Base-by-base conservation (phyloP, 2,797 vertebrate species). In the Leptoclinus maculatus region DNA sequence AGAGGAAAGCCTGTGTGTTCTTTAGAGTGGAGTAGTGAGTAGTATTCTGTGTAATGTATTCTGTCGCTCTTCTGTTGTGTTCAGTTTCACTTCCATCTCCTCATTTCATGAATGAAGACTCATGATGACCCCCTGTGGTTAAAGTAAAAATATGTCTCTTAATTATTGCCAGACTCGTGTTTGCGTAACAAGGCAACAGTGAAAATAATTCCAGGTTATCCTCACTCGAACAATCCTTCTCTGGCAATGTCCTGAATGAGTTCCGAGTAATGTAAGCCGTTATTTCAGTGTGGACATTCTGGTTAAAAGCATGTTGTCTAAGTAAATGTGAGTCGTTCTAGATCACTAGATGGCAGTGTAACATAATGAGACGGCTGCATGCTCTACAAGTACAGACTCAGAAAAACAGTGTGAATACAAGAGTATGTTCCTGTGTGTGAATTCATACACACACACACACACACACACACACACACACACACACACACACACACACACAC, bases 271-370 rank as follows among this genome's bases (percentile, higher is more conserved):
- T 39, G 17, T 36, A 10, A 53, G 11, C n/a, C 10, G 38, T 70
- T 34, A 23, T 41, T 67, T 59, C 10, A 53, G 1, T 11, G 17
- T 36, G 6, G 5, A 36, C 6, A 43, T 3, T 78, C 7, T 59
- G 64, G 14, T 39, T 23, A 34, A 78, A 66, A n/a, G 7, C 27
- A 1, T 9, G 53, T 45, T 62, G 9, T 7, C 16, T 8, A 45
- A 62, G 16, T 58, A n/a, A 43, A 47, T 63, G 53, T 41, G 25
- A 56, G 58, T 72, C 45, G 21, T 45, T 45, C 11, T 2, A 43
- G 12, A 25, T 79, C 91, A 88, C 86, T 90, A 93, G 91, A 82
- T 86, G 91, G 89, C 91, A 90, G 83, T 90, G 74, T 87, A 80
- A 75, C 87, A 88, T 69, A 80, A 81, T 67, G 56, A 78, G 43